phyloP scores from a whole-genome alignment of 2,888 invertebrate species.

The Fragum whitleyi region DNA sequence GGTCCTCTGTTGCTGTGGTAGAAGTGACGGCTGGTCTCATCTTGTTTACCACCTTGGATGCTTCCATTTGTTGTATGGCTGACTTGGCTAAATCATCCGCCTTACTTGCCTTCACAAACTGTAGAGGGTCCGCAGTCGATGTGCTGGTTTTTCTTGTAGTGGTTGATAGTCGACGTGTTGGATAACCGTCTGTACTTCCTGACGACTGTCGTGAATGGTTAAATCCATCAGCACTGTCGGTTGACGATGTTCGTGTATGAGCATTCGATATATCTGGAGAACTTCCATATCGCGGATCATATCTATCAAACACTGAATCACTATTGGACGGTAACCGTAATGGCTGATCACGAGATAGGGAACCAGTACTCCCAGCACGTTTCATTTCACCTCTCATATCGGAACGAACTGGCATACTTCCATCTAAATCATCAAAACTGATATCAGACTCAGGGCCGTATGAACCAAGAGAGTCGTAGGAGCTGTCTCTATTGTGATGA shows the following conservation, averaged over 20 bases:
- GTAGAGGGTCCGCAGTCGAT: constrained; percentile 77
- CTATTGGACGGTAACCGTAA: constrained; percentile 53
- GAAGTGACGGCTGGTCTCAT: constrained; percentile 59
- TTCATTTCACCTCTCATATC: constrained; percentile 70
- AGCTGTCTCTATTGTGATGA: constrained; percentile 74
- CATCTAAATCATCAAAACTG: constrained; percentile 75
- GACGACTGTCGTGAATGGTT: constrained; percentile 80
- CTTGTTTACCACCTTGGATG: constrained; percentile 76
- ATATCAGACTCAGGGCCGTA: constrained; percentile 75
- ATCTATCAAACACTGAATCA: constrained; percentile 57
- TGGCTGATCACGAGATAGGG: constrained; percentile 58
- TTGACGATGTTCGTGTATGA: constrained; percentile 76
- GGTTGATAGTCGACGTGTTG: constrained; percentile 61
- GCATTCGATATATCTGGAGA: constrained; percentile 74
- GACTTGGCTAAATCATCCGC: constrained; percentile 76
- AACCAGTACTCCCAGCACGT: constrained; percentile 73
- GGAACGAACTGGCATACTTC: constrained; percentile 72
- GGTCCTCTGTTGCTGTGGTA: constrained; percentile 64
- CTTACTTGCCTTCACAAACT: constrained; percentile 80
- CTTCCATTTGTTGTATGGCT: constrained; percentile 80
- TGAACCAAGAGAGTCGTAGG: constrained; percentile 79
- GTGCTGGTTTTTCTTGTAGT: constrained; percentile 63
- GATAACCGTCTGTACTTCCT: constrained; percentile 71
- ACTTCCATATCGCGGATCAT: constrained; percentile 73
- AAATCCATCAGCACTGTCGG: constrained; percentile 78